Base-by-base conservation (phyloP, 2,113 vertebrate species). In the Dicrurus megarhynchus region DNA sequence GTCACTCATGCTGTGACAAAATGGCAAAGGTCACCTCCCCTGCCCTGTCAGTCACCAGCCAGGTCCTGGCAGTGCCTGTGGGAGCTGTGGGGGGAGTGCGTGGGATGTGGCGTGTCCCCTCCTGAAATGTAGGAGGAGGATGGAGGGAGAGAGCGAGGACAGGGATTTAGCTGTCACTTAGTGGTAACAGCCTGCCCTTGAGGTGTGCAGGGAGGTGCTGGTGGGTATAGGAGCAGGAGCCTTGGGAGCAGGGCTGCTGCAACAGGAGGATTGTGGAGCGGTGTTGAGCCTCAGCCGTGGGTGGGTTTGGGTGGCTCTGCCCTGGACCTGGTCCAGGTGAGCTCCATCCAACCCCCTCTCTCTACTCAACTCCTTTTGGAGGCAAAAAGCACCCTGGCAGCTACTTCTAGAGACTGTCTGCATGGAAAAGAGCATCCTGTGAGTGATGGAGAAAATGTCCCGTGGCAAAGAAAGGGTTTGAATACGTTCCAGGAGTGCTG, bases 391-490 rank as follows among this genome's bases (percentile, higher is more conserved):
- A 47, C 19, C 27, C 57, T 79, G 84, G 50, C 53, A 91, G 41
- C 65, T 49, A 22, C 83, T 79, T 55, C n/a, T 85, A 41, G 56
- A 76, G 69, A n/a, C 27, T 82, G 44, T 47, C 41, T 70, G 42
- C 3, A 2, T 73, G 59, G 63, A 87, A 93, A 94, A 68, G 39
- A 84, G 59, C 13, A 28, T 75, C 53, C 60, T 70, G 69, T 91
- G 87, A 87, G 91, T 73, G 78, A 93, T 69, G 69, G 81, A 64
- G 69, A 93, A 91, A 55, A 89, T 22, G 61, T 89, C 84, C 87
- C 30, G 7, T 59, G 78, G 74, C 52, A 73, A 56, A 53, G 82
- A 11, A 90, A 46, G 32, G 39, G 50, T 60, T 49, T 76, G 70
- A 76, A 13, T 28, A 7, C 11, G 17, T 65, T 94, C 49, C 75